These are phyloP conservation scores for Pachliopta kotzebuea DNA, from an alignment of 2,888 invertebrate species.

Conservation along the genomic window DNA sequence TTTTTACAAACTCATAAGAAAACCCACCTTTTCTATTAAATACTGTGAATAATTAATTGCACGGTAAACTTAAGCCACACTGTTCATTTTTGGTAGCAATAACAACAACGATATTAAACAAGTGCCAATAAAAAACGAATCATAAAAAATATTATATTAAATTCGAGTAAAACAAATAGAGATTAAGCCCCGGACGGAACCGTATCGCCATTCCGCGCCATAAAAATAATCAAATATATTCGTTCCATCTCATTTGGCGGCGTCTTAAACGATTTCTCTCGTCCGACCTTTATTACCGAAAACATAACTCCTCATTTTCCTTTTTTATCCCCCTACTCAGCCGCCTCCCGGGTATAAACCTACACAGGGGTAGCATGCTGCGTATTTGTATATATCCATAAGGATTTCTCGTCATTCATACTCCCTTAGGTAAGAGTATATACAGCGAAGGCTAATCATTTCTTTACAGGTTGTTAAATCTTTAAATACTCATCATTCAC, in stretches of 20 bases:
- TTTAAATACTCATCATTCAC: neutral
- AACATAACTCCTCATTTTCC: conserved; percentile 81
- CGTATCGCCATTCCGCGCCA: conserved; percentile 75
- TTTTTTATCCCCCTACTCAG: conserved; percentile 74
- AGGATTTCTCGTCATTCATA: conserved; percentile 51
- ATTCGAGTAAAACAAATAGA: conserved; percentile 73
- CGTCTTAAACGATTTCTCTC: conserved; percentile 81
- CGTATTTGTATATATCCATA: conserved; percentile 72
- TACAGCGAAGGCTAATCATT: conserved; percentile 2
- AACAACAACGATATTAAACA: conserved; percentile 38
- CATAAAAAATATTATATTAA: conserved; percentile 64
- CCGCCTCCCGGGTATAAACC: conserved; percentile 62
- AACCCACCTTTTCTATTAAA: neutral
- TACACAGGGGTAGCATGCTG: conserved; percentile 63
- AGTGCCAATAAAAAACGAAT: conserved; percentile 47
- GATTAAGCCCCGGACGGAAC: conserved; percentile 61
- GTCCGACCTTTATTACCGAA: conserved; percentile 80
- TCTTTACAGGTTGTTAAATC: neutral
- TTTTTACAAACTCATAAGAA: neutral
- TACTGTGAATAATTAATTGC: conserved; percentile 26
- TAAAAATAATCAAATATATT: conserved; percentile 81
- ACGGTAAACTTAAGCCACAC: conserved; percentile 14
- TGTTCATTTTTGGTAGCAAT: conserved; percentile 14
- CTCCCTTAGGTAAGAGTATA: conserved; percentile 39
- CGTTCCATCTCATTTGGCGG: conserved; percentile 80